Conservation (phyloP, 1,140 invertebrate species). For the Solenopsis invicta region DNA sequence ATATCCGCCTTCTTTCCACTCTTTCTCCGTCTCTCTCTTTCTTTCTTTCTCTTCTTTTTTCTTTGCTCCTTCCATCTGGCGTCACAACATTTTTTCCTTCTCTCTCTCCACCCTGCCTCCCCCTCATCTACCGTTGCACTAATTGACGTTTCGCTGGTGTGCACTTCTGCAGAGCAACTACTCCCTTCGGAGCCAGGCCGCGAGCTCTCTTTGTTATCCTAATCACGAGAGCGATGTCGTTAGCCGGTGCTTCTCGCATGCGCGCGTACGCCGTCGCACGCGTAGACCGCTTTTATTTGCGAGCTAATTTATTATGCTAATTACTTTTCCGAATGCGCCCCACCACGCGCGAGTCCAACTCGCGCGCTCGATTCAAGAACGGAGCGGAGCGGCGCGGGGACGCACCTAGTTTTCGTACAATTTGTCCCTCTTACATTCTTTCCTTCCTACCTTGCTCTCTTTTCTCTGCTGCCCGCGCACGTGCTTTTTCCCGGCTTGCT, state of each 20-base stretch:
- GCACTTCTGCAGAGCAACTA: constrained; percentile 28
- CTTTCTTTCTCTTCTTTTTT: neutral
- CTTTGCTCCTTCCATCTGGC: neutral
- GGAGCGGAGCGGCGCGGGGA: neutral
- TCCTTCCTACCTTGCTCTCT: neutral
- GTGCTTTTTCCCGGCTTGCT: constrained; percentile 14
- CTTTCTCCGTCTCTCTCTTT: neutral
- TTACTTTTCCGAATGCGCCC: constrained; percentile 73
- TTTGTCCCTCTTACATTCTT: constrained; percentile 23
- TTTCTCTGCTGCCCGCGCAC: neutral
- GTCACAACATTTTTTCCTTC: constrained; percentile 14
- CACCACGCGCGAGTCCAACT: constrained; percentile 16
- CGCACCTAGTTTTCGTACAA: constrained; percentile 46
- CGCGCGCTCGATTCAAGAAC: constrained; percentile 41
- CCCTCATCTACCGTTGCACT: constrained; percentile 10
- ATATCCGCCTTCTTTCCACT: neutral
- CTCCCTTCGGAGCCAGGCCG: constrained; percentile 1
- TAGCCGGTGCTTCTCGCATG: constrained; percentile 55
- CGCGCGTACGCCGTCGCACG: constrained; percentile 28
- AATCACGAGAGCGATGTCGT: constrained; percentile 66
- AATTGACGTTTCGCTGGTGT: constrained; percentile 67
- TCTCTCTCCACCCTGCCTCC: neutral
- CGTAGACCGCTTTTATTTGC: constrained; percentile 71
- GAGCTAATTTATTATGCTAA: constrained; percentile 81
- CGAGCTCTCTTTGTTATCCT: constrained; percentile 69